phyloP scores from a whole-genome alignment of 2,113 vertebrate species.

The Poeciliopsis turrubarensis region DNA sequence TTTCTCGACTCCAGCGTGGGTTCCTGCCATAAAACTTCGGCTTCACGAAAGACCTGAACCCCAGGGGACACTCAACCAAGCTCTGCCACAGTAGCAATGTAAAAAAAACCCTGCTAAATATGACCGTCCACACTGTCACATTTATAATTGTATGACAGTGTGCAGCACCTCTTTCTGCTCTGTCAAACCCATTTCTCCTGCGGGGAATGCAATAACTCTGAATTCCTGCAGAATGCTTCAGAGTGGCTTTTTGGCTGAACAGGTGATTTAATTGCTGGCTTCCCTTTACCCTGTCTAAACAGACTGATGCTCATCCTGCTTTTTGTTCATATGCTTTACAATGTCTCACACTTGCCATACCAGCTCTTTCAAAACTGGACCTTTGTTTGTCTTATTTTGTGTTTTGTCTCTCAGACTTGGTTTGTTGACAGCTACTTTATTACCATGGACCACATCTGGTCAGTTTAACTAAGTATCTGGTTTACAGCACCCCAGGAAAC shows the following conservation, averaged over 20 bases:
- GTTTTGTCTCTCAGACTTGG: background rate
- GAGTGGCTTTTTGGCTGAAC: conserved; percentile 17
- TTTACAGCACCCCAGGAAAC: conserved; percentile 28
- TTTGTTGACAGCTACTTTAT: conserved; percentile 5
- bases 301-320: background rate
- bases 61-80: conserved; percentile 19
- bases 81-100: conserved; percentile 30
- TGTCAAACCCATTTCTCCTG: background rate
- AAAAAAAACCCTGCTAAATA: conserved; percentile 14
- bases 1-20: conserved; percentile 36
- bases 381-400: background rate
- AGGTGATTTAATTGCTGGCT: conserved; percentile 25
- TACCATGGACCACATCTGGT: conserved; percentile 30
- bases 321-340: background rate
- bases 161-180: conserved; percentile 10
- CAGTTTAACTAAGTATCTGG: conserved; percentile 26
- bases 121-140: conserved; percentile 1
- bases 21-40: conserved; percentile 50
- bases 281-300: background rate
- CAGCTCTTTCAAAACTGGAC: background rate
- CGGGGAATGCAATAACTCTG: background rate
- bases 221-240: conserved; percentile 21
- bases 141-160: background rate
- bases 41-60: conserved; percentile 25
- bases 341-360: conserved; percentile 10